These are phyloP conservation scores for Craterocephalus amniculus DNA, from an alignment of 2,797 vertebrate species.

Conservation along the genomic window DNA sequence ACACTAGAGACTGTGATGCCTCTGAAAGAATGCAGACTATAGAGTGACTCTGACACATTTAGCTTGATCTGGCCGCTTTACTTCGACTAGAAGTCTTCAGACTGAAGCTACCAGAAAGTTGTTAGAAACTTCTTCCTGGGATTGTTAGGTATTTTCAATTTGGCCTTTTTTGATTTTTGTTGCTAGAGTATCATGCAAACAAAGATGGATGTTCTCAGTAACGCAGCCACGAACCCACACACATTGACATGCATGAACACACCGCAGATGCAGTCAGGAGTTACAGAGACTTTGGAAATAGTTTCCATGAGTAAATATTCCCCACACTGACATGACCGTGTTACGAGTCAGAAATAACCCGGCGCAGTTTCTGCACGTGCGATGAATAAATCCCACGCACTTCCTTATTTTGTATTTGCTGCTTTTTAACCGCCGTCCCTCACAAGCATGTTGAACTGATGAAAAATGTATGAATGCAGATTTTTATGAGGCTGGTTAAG, in stretches of 20 bases:
- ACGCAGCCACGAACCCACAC: conserved; percentile 13
- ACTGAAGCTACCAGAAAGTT: not conserved
- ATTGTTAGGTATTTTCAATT: not conserved
- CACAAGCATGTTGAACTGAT: conserved; percentile 41
- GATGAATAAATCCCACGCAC: conserved; percentile 64
- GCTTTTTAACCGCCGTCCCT: conserved; percentile 45
- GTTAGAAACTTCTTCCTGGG: not conserved
- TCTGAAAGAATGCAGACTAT: conserved; percentile 51
- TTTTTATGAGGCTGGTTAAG: conserved; percentile 41
- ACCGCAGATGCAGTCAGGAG: conserved; percentile 36
- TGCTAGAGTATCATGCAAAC: conserved; percentile 14
- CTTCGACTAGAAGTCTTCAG: conserved; percentile 22
- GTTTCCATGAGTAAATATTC: conserved; percentile 72
- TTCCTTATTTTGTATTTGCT: conserved; percentile 60
- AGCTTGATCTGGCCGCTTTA: conserved; percentile 17
- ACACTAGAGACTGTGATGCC: conserved; percentile 40
- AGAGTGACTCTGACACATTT: conserved; percentile 46
- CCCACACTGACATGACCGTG: conserved; percentile 56
- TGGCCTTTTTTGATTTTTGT: not conserved
- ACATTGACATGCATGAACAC: conserved; percentile 17
- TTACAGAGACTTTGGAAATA: conserved; percentile 70
- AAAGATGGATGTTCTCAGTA: conserved; percentile 19
- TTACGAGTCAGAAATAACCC: conserved; percentile 70
- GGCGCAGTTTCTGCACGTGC: conserved; percentile 67
- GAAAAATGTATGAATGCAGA: conserved; percentile 48